phyloP scores from a whole-genome alignment of 2,113 vertebrate genomes.

The Hemicordylus capensis region DNA sequence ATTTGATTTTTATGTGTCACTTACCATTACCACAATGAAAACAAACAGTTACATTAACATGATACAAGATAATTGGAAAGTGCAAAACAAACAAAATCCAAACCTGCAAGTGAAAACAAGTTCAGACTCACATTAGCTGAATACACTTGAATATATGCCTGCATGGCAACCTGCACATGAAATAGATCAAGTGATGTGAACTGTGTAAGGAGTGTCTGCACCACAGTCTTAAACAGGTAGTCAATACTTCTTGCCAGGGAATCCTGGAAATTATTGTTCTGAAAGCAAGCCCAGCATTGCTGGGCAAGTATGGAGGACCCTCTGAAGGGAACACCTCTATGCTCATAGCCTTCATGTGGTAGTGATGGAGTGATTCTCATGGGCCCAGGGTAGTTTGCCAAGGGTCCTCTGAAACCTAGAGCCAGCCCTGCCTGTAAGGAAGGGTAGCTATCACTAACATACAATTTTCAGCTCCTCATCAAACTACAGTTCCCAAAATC shows the following conservation, averaged over 20 bases:
- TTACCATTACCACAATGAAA: not conserved
- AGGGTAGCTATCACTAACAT: too few relatives aligned
- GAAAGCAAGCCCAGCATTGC: too few relatives aligned
- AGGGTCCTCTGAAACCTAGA: too few relatives aligned
- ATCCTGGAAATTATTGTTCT: not conserved
- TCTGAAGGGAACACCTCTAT: too few relatives aligned
- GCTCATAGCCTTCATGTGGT: too few relatives aligned
- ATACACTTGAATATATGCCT: not conserved
- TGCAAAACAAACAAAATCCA: not conserved
- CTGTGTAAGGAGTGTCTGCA: too few relatives aligned
- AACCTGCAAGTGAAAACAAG: not conserved
- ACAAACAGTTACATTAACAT: not conserved
- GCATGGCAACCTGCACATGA: not conserved
- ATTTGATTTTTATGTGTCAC: not conserved
- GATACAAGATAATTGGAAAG: not conserved
- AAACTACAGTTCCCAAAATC: not conserved
- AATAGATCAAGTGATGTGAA: not conserved
- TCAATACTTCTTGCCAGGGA: not conserved
- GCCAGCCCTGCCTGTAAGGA: not conserved
- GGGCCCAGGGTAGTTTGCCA: too few relatives aligned
- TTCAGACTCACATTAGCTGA: not conserved
- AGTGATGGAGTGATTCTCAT: too few relatives aligned
- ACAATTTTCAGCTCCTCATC: not conserved
- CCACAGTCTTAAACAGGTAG: not conserved
- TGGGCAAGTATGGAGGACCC: too few relatives aligned